Conservation (phyloP, 1,140 invertebrate species). For the Drosophila watanabei region DNA sequence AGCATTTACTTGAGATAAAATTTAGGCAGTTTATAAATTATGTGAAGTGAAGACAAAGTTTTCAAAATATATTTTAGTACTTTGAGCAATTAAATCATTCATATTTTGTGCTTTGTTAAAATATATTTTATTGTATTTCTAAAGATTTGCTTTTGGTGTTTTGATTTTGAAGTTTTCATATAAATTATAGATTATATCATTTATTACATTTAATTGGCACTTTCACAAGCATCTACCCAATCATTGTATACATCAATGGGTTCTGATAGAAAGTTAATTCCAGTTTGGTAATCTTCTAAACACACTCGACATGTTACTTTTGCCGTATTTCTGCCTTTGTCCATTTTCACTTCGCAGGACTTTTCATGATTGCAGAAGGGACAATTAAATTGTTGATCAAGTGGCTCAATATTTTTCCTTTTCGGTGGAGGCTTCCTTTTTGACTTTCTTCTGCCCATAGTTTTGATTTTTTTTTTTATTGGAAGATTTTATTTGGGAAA, state of each 20-base stretch:
- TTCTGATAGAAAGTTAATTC: conserved; percentile 98
- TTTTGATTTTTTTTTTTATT: too few relatives aligned
- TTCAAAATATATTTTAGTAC: neutral
- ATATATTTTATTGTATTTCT: neutral
- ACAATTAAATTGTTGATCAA: conserved; percentile 99
- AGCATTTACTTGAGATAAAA: too few relatives aligned
- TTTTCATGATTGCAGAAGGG: conserved; percentile 99
- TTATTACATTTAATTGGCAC: conserved; percentile 90
- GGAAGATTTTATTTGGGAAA: neutral
- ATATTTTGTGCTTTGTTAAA: neutral
- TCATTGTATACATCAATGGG: conserved; percentile 99
- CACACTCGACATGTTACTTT: conserved; percentile 97
- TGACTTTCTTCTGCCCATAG: conserved; percentile 98
- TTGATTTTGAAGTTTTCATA: neutral
- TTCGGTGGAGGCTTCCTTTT: conserved; percentile 98
- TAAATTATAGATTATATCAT: neutral
- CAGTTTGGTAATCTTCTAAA: conserved; percentile 98
- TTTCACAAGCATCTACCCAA: conserved; percentile 99
- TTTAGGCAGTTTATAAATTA: neutral
- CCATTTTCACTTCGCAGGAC: conserved; percentile 99
- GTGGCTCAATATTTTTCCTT: conserved; percentile 81
- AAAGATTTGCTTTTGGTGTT: neutral
- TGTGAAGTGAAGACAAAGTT: neutral
- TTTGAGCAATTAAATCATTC: neutral
- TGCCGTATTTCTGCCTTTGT: conserved; percentile 96